Evolutionary conservation across 2,888 invertebrate genomes (phyloP), one percentile per base, ranked within the genome.

Genomic region (Omphaloscelis lunosa): DNA sequence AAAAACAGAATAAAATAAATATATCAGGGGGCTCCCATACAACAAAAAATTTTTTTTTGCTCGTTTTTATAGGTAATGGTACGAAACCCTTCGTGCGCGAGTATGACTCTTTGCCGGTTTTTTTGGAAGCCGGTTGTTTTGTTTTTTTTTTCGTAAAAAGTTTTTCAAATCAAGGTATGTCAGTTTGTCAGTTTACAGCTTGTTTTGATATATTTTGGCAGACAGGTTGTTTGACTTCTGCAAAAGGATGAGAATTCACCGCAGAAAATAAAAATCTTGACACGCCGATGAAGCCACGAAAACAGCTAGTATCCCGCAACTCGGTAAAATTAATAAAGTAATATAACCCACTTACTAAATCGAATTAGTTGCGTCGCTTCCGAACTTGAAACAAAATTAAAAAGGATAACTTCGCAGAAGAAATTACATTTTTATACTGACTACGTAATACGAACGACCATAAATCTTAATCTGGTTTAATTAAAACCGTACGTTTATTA

Each of bases 401-500:
- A 84, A 84, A 84, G 76, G 71, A 82, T 77, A 72, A 77, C 65
- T 80, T 65, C 23, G 11, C 11, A 69, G 51, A 76, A 86, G 53
- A 72, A 86, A 84, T 87, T 84, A 84, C 41, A 63, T 76, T 89
- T 83, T 88, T 78, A 79, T 71, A 72, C 81, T 53, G 59, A 75
- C 72, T 75, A 67, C 82, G 75, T 71, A 84, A 77, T 78, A 79
- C 56, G 75, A 77, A 77, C 73, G 67, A 27, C 51, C 72, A 83
- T 89, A 84, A 88, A 88, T 89, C 82, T 74, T 77, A 78, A 88
- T 86, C 77, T 56, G 9, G n/a, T 82, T 86, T 87, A 85, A 87
- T 88, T 87, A 84, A 87, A 84, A 69, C 66, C 69, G 71, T 72
- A 66, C 34, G 45, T 78, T 88, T 75, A 86, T 75, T 72, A 76